Evolutionary conservation across 2,888 invertebrate genomes (phyloP), one percentile per base, ranked within the genome.

Genomic region (Trichogramma dendrolimi): DNA sequence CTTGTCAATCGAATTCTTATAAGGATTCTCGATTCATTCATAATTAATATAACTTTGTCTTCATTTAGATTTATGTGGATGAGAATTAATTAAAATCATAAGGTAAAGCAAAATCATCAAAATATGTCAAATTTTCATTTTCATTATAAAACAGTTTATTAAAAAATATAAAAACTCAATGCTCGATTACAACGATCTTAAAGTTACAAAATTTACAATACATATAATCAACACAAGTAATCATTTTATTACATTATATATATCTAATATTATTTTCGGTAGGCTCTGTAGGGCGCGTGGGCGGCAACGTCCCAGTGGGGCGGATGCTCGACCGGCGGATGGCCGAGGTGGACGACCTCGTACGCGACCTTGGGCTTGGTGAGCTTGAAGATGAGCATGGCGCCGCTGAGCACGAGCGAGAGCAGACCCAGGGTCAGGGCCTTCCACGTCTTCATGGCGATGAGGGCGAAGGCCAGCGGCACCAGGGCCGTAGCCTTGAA

Each of bases 361-460:
- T 92, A 92, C 80, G 91, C 92, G 68, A 91, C 88, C 81, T 92
- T 92, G 61, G 92, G 92, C 75, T 92, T 92, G 70, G 92, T 89
- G 76, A 92, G 85, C 80, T 91, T 92, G 82, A 92, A 92, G 77
- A 93, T 89, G 57, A 92, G 84, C 84, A 92, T 85, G 62, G 92
- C 92, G 67, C 90, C 92, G 68, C 92, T 91, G 52, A 92, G 82
- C 39, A 92, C 92, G 74, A 93, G 81, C 4, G 92, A 92, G 64
- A 93, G 85, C 4, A 93, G 86, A 64, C 92, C 92, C 68, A 93
- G 83, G 6, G 93, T 92, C 70, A 92, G 82, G 49, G 93, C 93
- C 79, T 93, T 93, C 93, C 93, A 93, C 11, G 93, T 92, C 80
- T 92, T 92, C 61, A 92, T 82, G 0, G 93, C 93, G 72, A 93